Evolutionary conservation across 1,140 invertebrate species (phyloP), one percentile per base, ranked within the genome.

Genomic region (Babylonia areolata): DNA sequence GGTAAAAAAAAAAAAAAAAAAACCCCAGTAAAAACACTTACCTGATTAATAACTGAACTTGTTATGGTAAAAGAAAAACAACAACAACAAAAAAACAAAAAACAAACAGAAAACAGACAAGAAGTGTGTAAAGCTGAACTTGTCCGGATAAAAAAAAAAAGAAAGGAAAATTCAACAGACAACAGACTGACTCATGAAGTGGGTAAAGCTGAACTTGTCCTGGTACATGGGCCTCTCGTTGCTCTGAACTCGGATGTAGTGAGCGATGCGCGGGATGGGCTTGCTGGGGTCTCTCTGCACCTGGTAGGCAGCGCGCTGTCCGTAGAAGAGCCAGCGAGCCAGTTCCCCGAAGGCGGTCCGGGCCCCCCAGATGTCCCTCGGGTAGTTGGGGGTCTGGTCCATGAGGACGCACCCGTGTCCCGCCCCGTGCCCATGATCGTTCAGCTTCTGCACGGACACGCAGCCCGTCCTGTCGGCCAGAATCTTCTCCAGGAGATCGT

Each of bases 311-410:
- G 12, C 46, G 12, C 84, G 6, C 46, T 28, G 23, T 1, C 84
- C 84, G 77, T 85, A 85, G 39, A 79, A 85, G 46, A 85, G 37
- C 84, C 84, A 85, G n/a, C 84, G 73, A 64, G 84, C 73, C 42
- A 85, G 84, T 37, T 85, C 84, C 6, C 51, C 84, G n/a, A 85
- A 69, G 31, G 12, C 5, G 31, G 75, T 80, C 28, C 37, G 3
- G 5, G 31, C 39, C n/a, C 17, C 12, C 84, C 73, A 78, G 28
- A 85, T 78, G 77, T 85, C 84, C 40, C 77, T 42, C 15, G 84
- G 84, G 75, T 78, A 51, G 15, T 79, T 28, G 17, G 35, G 28
- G 35, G 12, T 9, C 20, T 37, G 33, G 9, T 39, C 12, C 3
- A 54, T 54, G 40, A 81, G 11, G 79, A 33, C 31, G 31, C 35